Base-by-base conservation (phyloP, 1,140 invertebrate genomes). In the Heliconius himera region DNA sequence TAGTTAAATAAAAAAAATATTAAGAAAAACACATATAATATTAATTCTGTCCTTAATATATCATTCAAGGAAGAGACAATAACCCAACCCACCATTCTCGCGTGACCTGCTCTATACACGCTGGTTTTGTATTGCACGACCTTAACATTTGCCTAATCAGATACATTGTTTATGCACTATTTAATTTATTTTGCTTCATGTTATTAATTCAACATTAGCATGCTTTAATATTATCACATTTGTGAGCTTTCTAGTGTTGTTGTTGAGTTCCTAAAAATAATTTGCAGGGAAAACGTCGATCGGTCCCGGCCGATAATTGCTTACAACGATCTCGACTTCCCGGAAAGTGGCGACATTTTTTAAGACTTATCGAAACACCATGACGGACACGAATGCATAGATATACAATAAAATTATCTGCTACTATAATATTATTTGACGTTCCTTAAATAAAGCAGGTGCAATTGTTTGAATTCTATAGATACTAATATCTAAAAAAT, bases 251-350 rank as follows among this genome's bases (percentile, higher is more conserved):
- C 81, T 73, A 70, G 49, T 74, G 66, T 73, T 49, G 73, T 70
- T 88, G 87, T 83, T 87, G 51, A 85, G 60, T 29, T 87, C 83
- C 88, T 79, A 88, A 84, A 88, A 84, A 91, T 88, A 87, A 91
- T 93, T 96, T 96, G 85, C 96, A 96, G 96, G 95, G 95, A 95
- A 90, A 95, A 95, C 88, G 95, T 96, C 89, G 95, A 96, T 88
- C 94, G 95, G 76, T 95, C 96, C 82, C 96, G 97, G 90, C 95
- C 96, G 91, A 95, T 98, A 88, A 95, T 98, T 95, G 96, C 96
- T 91, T 98, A 98, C 96, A 96, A 97, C 95, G 97, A 98, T 95
- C 95, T 98, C 95, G 97, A 98, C 95, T 97, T 97, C 87, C 97
- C 96, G 89, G 97, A 97, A 91, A 94, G 89, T 90, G 95, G 95